phyloP scores from a whole-genome alignment of 2,888 invertebrate genomes.

The Eutolmus rufibarbis region DNA sequence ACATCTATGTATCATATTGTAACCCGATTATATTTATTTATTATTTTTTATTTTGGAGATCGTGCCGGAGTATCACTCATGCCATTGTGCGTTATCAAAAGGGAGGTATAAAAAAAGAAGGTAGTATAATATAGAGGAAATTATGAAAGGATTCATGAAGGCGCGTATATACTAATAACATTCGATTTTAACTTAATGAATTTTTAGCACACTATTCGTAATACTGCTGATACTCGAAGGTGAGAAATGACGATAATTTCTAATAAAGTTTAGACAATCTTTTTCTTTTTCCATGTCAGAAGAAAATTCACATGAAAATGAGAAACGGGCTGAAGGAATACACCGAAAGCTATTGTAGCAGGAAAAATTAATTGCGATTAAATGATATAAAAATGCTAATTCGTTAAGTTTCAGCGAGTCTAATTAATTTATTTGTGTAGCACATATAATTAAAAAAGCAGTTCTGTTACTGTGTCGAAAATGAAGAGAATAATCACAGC shows the following conservation, averaged over 20 bases:
- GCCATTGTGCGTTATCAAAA: no score
- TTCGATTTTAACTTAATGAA: not conserved
- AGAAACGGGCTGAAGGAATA: conserved; percentile 26
- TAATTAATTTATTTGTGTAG: not conserved
- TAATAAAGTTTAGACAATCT: conserved; percentile 49
- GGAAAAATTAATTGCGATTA: not conserved
- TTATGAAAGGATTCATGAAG: not conserved
- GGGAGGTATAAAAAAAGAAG: not conserved
- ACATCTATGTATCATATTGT: no score
- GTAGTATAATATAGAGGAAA: not conserved
- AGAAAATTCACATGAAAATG: conserved; percentile 35
- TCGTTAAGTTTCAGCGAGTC: conserved; percentile 33
- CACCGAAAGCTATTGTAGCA: conserved; percentile 3
- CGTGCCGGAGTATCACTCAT: no score
- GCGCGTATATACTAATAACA: not conserved
- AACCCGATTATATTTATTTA: no score
- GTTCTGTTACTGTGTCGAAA: not conserved
- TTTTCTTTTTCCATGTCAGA: conserved; percentile 50
- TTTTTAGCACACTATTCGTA: not conserved
- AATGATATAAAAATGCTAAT: conserved; percentile 16
- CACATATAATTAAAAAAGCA: not conserved
- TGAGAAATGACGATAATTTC: conserved; percentile 16
- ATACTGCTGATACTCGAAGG: not conserved
- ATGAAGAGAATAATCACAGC: not conserved
- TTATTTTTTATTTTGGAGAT: no score